A percentile compares a stretch with the other conserved stretches of the same genome.
These are phyloP conservation scores for Halcyon badia DNA, from an alignment of 2,797 vertebrate genomes.

Conservation along the genomic window DNA sequence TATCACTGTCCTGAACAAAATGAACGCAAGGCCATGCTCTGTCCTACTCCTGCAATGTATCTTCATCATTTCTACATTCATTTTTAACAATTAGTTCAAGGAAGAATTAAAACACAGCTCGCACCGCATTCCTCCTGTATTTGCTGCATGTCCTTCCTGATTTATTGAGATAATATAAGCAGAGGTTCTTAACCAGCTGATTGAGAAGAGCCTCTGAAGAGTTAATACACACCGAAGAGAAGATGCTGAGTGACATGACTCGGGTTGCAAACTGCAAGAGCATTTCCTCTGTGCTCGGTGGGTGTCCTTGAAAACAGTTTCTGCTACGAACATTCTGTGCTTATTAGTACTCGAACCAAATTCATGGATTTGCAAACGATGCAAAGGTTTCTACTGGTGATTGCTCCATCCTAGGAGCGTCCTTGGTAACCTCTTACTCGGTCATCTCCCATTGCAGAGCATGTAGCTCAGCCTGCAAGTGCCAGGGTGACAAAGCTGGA, in stretches of 20 bases:
- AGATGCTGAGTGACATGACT: not conserved
- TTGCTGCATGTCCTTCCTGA: not conserved
- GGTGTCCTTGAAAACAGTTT: not conserved
- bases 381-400: not conserved
- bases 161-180: not conserved
- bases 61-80: not conserved
- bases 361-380: constrained; percentile 10
- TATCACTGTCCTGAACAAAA: not conserved
- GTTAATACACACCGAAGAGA: not conserved
- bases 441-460: not conserved
- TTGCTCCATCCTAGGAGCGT: not conserved
- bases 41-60: not conserved
- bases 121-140: accelerated
- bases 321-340: not conserved
- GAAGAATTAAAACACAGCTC: not conserved
- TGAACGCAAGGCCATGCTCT: not conserved
- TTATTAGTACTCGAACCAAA: not conserved
- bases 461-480: constrained; percentile 15
- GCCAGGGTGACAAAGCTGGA: constrained; percentile 50
- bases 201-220: not conserved
- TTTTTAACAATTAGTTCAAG: not conserved
- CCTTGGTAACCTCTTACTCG: not conserved
- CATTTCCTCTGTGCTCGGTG: not conserved
- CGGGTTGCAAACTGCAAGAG: not conserved
- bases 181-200: not conserved